These are phyloP conservation scores for Callipepla squamata DNA, from an alignment of 2,113 vertebrate genomes.

Conservation along the genomic window DNA sequence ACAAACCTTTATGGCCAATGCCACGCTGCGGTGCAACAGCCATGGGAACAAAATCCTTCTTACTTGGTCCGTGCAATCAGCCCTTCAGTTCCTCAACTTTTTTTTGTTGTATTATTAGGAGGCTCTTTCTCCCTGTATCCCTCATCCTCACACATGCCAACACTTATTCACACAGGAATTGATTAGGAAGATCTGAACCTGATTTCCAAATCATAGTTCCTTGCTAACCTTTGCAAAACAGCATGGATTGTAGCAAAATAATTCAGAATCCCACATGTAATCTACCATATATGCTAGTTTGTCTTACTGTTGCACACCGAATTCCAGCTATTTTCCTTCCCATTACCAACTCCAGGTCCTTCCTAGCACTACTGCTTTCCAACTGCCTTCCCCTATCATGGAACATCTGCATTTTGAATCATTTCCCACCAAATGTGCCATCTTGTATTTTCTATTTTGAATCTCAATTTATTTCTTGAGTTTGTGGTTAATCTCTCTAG, in stretches of 20 bases:
- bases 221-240: neutral
- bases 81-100: neutral
- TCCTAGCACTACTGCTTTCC: neutral
- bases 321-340: neutral
- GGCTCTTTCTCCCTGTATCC: neutral
- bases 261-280: neutral
- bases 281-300: neutral
- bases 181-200: too few species aligned
- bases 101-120: neutral
- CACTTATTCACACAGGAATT: neutral
- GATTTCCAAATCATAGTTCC: neutral
- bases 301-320: neutral
- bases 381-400: neutral
- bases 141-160: neutral
- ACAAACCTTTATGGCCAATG: neutral
- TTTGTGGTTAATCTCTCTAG: neutral
- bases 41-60: too few species aligned
- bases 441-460: neutral
- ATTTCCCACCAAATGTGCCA: neutral
- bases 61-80: too few species aligned
- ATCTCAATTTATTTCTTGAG: neutral
- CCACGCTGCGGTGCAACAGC: too few species aligned
- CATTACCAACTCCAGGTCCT: neutral
- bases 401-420: neutral
- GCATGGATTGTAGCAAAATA: neutral